Evolutionary conservation across 2,888 invertebrate genomes (phyloP).

Genomic region (Steromphala cineraria): DNA sequence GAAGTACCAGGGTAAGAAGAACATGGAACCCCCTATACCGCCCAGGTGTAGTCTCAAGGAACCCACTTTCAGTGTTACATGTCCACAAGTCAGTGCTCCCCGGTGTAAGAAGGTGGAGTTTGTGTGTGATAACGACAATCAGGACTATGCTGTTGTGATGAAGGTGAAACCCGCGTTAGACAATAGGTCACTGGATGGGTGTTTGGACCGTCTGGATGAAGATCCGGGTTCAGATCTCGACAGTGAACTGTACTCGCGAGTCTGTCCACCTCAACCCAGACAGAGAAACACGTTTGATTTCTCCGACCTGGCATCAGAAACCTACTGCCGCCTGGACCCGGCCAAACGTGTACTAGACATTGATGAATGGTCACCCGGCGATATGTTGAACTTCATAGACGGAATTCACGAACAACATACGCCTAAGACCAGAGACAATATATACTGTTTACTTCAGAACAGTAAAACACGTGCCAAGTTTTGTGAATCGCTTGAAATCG

Average conservation of each 20-base stretch:
- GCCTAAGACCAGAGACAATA: slow-evolving; percentile 47
- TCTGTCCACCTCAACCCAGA: background rate
- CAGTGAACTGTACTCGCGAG: background rate
- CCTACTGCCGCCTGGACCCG: slow-evolving; percentile 33
- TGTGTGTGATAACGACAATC: background rate
- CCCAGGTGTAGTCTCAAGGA: background rate
- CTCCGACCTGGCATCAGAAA: slow-evolving; percentile 31
- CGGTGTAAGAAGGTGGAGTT: background rate
- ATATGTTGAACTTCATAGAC: slow-evolving; percentile 46
- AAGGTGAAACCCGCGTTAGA: background rate
- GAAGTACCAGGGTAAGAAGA: slow-evolving; percentile 23
- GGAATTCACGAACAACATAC: slow-evolving; percentile 44
- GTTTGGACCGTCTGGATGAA: slow-evolving; percentile 18
- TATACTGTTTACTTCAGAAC: slow-evolving; percentile 44
- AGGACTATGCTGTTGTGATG: slow-evolving; percentile 15
- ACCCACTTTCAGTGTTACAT: background rate
- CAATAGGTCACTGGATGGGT: background rate
- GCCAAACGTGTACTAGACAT: slow-evolving; percentile 4
- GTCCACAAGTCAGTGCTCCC: background rate
- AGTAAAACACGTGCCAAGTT: slow-evolving; percentile 49
- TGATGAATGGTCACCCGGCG: slow-evolving; percentile 35
- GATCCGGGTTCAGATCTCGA: slow-evolving; percentile 14
- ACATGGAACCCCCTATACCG: background rate
- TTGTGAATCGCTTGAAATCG: slow-evolving; percentile 51
- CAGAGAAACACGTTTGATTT: slow-evolving; percentile 4